phyloP scores from a whole-genome alignment of 2,888 invertebrate genomes.

The Caenorhabditis sulstoni region DNA sequence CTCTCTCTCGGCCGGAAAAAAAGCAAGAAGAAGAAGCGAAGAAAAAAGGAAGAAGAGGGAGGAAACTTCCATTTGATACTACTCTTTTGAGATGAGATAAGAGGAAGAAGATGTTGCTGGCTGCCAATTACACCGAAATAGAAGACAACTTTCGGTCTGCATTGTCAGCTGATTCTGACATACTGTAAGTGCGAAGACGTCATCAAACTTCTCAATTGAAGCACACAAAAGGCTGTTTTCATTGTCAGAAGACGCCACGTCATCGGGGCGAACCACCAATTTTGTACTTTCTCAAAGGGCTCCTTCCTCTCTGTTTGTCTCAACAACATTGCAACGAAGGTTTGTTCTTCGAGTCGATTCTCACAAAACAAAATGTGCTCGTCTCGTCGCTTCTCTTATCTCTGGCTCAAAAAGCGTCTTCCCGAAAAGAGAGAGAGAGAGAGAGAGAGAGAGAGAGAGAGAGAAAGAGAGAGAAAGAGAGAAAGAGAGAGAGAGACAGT shows the following conservation, averaged over 20 bases:
- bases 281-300: constrained; percentile 14
- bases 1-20: constrained; percentile 2
- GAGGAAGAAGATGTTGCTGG: not conserved
- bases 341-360: too few relatives aligned
- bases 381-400: too few relatives aligned
- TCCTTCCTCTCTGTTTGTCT: not conserved
- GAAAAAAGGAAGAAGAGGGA: not conserved
- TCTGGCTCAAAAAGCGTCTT: too few relatives aligned
- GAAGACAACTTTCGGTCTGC: too few relatives aligned
- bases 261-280: constrained; percentile 15
- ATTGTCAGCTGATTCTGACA: too few relatives aligned
- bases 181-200: not conserved
- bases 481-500: not conserved
- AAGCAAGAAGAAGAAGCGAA: constrained; percentile 1
- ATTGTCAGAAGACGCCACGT: constrained; percentile 5
- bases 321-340: too few relatives aligned
- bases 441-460: too few relatives aligned
- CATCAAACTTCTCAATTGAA: too few relatives aligned
- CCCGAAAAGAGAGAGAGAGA: too few relatives aligned
- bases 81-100: constrained; percentile 1
- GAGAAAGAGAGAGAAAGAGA: too few relatives aligned
- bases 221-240: not conserved
- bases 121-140: not conserved
- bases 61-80: constrained; percentile 3
- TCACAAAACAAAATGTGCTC: too few relatives aligned